Evolutionary conservation across 2,797 vertebrate species (phyloP).

Genomic region (Enteromius afrohamiltoni): DNA sequence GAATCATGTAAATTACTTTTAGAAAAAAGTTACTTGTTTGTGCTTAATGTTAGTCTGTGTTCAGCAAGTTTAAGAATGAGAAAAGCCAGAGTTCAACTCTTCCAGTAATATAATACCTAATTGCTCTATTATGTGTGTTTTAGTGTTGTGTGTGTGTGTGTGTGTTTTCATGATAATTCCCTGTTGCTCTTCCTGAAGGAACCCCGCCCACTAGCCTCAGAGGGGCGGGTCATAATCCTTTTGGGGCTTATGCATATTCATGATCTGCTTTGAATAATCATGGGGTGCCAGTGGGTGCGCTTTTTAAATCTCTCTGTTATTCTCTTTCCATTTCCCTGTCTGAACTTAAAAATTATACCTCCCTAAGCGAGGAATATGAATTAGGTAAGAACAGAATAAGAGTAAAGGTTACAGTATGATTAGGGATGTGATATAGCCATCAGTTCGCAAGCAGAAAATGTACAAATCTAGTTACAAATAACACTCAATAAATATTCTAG

Average conservation of each 20-base stretch:
- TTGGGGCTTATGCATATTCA: conserved; percentile 74
- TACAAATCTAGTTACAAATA: conserved; percentile 9
- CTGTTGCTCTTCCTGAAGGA: conserved; percentile 59
- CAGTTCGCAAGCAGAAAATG: not conserved
- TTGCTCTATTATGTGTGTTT: conserved; percentile 2
- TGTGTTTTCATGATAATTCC: conserved; percentile 40
- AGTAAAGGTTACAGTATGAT: conserved; percentile 9
- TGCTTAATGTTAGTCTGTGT: not conserved
- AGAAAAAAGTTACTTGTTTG: not conserved
- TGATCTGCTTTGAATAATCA: conserved; percentile 78
- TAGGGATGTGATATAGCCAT: not conserved
- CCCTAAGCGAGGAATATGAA: conserved; percentile 36
- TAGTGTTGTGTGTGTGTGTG: not conserved
- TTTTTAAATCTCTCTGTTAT: conserved; percentile 49
- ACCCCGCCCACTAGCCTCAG: conserved; percentile 61
- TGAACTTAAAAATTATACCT: conserved; percentile 49
- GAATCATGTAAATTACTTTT: not conserved
- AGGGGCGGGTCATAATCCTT: conserved; percentile 63
- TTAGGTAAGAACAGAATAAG: conserved; percentile 16
- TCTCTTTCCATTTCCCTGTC: conserved; percentile 8
- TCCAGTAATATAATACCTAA: not conserved
- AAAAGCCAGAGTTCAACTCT: not conserved
- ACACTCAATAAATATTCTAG: not conserved
- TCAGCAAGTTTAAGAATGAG: not conserved
- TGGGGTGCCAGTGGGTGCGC: conserved; percentile 60